phyloP scores from a whole-genome alignment of 30 jellyfish, hydroid and myxozoan genomes.

The Turritopsis rubra region DNA sequence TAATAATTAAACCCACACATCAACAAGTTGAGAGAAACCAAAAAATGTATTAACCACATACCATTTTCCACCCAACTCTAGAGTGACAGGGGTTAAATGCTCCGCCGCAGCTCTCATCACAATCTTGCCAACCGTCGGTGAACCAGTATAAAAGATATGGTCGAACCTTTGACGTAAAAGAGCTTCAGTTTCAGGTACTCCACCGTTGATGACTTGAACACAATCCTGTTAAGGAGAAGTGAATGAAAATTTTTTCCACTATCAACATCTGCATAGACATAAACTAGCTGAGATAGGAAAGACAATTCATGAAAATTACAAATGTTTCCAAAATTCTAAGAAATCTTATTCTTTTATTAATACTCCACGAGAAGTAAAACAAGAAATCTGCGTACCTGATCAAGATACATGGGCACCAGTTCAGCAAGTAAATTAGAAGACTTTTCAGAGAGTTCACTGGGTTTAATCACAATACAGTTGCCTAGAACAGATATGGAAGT shows the following conservation, averaged over 20 bases:
- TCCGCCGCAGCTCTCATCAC: slow-evolving; percentile 89
- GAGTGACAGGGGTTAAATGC: slow-evolving; percentile 86
- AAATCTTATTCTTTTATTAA: too few relatives aligned
- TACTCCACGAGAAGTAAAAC: too few relatives aligned
- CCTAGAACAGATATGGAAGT: slow-evolving; percentile 11
- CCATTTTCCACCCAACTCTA: slow-evolving; percentile 97
- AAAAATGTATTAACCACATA: not conserved
- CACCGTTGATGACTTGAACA: slow-evolving; percentile 70
- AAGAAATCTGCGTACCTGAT: too few relatives aligned
- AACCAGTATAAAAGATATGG: slow-evolving; percentile 75
- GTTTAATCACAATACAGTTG: slow-evolving; percentile 65
- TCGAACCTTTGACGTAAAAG: slow-evolving; percentile 71
- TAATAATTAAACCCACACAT: too few relatives aligned
- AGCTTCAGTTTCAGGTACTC: slow-evolving; percentile 83
- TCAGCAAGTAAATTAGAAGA: slow-evolving; percentile 46
- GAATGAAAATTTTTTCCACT: not conserved
- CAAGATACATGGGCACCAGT: slow-evolving; percentile 68
- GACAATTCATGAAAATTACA: too few relatives aligned
- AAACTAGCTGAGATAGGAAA: too few relatives aligned
- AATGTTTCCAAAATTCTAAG: not conserved
- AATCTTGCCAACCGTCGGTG: slow-evolving; percentile 73
- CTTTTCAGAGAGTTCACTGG: slow-evolving; percentile 78
- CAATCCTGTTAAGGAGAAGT: slow-evolving; percentile 39
- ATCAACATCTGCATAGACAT: not conserved
- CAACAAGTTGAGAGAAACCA: too few relatives aligned